Conservation (phyloP, 2,888 invertebrate species). For the Strigamia crassipes region DNA sequence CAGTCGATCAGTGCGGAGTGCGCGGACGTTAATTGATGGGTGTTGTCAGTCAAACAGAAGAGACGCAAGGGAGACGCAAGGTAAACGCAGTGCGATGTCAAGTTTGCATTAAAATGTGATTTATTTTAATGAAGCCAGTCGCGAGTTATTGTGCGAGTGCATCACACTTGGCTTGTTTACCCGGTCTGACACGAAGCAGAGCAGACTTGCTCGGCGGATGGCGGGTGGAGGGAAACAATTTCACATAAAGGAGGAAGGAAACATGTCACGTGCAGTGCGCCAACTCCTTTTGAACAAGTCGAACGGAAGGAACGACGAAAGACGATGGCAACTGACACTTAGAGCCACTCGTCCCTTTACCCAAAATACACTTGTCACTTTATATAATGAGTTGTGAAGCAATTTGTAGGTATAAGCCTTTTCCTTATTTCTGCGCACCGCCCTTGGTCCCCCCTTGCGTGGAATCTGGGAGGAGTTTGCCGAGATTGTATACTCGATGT, state of each 20-base stretch:
- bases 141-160: conserved; percentile 3
- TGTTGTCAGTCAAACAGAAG: neutral
- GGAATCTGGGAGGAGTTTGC: neutral
- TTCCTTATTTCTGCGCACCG: neutral
- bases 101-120: neutral
- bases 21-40: neutral
- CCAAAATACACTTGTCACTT: conserved; percentile 30
- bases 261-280: conserved; percentile 30
- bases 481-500: neutral
- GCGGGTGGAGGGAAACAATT: conserved; percentile 5
- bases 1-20: neutral
- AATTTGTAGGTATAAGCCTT: conserved; percentile 6
- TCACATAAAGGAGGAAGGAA: conserved; percentile 22
- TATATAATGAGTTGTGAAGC: conserved; percentile 26
- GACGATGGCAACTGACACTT: conserved; percentile 23
- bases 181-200: conserved; percentile 3
- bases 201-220: neutral
- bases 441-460: no score
- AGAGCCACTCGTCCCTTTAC: conserved; percentile 27
- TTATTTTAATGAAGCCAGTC: conserved; percentile 7
- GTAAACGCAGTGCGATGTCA: neutral
- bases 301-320: conserved; percentile 26
- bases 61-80: no score
- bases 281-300: conserved; percentile 24
- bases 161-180: conserved; percentile 21